phyloP scores from a whole-genome alignment of 2,797 vertebrate genomes.

The Nothura maculosa region DNA sequence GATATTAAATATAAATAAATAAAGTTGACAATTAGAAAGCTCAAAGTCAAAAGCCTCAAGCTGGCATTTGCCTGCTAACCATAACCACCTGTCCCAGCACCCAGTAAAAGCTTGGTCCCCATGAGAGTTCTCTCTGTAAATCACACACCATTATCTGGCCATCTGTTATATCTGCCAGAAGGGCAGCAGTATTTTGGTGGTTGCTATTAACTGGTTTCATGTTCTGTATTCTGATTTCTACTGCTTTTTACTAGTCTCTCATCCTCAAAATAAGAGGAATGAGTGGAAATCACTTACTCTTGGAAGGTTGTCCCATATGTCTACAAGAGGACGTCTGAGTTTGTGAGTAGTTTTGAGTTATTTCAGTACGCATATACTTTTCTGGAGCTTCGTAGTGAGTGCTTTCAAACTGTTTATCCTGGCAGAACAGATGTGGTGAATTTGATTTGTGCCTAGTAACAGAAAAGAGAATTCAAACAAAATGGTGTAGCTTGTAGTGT shows the following conservation, averaged over 20 bases:
- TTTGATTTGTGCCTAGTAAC: background rate
- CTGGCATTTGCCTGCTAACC: background rate
- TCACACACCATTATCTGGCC: background rate
- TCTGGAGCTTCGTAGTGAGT: background rate
- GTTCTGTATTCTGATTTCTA: background rate
- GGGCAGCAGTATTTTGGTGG: slow-evolving; percentile 32
- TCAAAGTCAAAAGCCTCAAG: background rate
- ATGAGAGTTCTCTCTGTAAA: slow-evolving; percentile 8
- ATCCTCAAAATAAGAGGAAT: background rate
- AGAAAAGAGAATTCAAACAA: background rate
- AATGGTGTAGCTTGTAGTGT: background rate
- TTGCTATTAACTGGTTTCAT: slow-evolving; percentile 31
- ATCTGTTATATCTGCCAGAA: slow-evolving; percentile 48
- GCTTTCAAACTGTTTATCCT: background rate
- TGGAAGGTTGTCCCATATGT: background rate
- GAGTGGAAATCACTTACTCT: background rate
- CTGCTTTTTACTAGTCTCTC: background rate
- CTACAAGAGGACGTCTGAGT: slow-evolving; percentile 6
- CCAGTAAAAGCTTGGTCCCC: background rate
- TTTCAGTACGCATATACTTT: background rate
- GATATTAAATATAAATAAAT: background rate
- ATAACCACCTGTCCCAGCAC: background rate
- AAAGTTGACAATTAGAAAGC: background rate
- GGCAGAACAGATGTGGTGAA: background rate
- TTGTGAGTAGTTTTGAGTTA: background rate